Conservation (phyloP, 2,888 invertebrate species). For the Hemaris fuciformis region DNA sequence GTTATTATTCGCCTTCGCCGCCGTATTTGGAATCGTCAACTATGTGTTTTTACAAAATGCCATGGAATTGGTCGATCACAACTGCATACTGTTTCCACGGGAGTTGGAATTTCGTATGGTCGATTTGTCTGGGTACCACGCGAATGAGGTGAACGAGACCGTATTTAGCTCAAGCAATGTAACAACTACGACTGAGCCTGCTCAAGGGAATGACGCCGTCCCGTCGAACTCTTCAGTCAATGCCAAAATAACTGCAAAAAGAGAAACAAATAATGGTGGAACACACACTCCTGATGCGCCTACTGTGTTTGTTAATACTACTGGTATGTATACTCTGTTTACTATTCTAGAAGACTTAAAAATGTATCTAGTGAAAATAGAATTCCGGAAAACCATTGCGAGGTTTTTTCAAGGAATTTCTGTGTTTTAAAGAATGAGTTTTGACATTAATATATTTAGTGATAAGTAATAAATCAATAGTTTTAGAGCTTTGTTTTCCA, state of each 20-base stretch:
- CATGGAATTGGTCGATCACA: slow-evolving; percentile 55
- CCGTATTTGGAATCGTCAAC: slow-evolving; percentile 62
- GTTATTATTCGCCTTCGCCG: slow-evolving; percentile 56
- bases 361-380: not conserved
- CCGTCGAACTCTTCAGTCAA: slow-evolving; percentile 20
- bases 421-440: no score
- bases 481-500: no score
- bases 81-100: slow-evolving; percentile 62
- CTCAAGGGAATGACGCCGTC: slow-evolving; percentile 36
- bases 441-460: no score
- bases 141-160: slow-evolving; percentile 8
- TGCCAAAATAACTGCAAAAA: slow-evolving; percentile 34
- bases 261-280: slow-evolving; percentile 31
- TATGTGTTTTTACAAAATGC: slow-evolving; percentile 65
- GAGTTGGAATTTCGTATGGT: slow-evolving; percentile 54
- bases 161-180: slow-evolving; percentile 5
- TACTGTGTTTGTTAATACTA: slow-evolving; percentile 5
- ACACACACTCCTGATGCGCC: slow-evolving; percentile 3
- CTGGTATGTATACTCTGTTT: not conserved
- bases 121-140: slow-evolving; percentile 27
- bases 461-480: no score
- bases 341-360: not conserved
- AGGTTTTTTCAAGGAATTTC: no score
- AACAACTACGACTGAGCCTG: slow-evolving; percentile 32
- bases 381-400: not conserved